Conservation (phyloP, 2,888 invertebrate species). For the Nemurella pictetii region DNA sequence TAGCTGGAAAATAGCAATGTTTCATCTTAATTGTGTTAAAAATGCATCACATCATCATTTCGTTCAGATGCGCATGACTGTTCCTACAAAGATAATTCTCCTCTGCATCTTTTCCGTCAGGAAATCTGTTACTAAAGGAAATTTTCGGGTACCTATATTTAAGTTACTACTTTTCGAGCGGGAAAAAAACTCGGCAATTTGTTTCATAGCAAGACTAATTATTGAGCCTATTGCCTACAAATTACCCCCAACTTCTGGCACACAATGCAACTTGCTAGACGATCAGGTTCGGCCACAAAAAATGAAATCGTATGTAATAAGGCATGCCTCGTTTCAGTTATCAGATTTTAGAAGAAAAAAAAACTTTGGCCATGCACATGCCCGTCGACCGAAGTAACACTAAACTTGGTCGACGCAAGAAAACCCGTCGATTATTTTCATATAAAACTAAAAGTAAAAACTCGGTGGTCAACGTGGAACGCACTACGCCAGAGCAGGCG, state of each 20-base stretch:
- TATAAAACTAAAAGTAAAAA: not conserved
- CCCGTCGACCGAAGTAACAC: not conserved
- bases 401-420: not conserved
- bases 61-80: too few relatives aligned
- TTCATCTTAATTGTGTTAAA: too few relatives aligned
- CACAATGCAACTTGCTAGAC: not conserved
- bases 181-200: not conserved
- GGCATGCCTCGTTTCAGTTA: not conserved
- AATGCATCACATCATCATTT: too few relatives aligned
- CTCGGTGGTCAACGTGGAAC: not conserved
- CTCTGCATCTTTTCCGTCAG: not conserved
- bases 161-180: not conserved
- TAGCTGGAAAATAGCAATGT: too few relatives aligned
- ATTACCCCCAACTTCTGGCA: not conserved
- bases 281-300: not conserved
- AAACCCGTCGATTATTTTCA: too few relatives aligned
- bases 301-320: not conserved
- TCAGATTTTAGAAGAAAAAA: too few relatives aligned
- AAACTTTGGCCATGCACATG: not conserved
- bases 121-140: not conserved
- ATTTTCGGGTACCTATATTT: not conserved
- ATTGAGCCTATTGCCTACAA: not conserved
- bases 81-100: not conserved
- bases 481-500: not conserved
- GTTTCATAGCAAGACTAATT: not conserved